These are phyloP conservation scores for Glaucomys volans DNA, from an alignment of 2,113 vertebrate genomes.

Conservation along the genomic window DNA sequence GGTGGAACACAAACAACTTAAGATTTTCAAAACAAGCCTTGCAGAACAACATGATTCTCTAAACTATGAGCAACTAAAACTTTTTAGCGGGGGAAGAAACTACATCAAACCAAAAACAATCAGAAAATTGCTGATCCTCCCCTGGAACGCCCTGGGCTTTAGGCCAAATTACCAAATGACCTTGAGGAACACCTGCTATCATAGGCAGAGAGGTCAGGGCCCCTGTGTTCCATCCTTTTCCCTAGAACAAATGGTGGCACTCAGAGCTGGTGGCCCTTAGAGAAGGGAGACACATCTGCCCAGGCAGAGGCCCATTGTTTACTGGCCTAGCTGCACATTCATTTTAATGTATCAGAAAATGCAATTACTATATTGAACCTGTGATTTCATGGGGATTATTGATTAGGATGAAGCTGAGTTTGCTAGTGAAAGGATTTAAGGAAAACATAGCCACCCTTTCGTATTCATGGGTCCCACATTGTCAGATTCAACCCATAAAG, in stretches of 20 bases:
- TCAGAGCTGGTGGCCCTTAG: background rate
- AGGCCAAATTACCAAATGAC: background rate
- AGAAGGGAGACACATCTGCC: background rate
- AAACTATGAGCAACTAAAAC: background rate
- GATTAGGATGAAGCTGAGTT: slow-evolving; percentile 33
- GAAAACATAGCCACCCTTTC: background rate
- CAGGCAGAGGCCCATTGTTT: background rate
- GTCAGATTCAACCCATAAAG: background rate
- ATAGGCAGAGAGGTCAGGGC: background rate
- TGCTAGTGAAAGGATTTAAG: slow-evolving; percentile 52
- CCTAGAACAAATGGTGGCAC: background rate
- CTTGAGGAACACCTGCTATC: background rate
- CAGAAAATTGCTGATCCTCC: background rate
- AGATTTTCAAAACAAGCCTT: background rate
- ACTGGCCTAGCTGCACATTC: background rate
- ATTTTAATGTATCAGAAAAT: slow-evolving; percentile 44
- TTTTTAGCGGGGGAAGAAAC: background rate
- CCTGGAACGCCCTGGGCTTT: background rate
- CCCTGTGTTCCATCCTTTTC: background rate
- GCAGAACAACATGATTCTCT: background rate
- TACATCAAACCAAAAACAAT: slow-evolving; percentile 2
- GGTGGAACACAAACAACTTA: background rate
- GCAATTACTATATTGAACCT: slow-evolving; percentile 16
- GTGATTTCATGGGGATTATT: slow-evolving; percentile 53
- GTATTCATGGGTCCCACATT: background rate